Percentiles rank a stretch among this genome's conserved stretches.
Conservation (phyloP, 2,113 vertebrate genomes). For the Hystrix brachyura region DNA sequence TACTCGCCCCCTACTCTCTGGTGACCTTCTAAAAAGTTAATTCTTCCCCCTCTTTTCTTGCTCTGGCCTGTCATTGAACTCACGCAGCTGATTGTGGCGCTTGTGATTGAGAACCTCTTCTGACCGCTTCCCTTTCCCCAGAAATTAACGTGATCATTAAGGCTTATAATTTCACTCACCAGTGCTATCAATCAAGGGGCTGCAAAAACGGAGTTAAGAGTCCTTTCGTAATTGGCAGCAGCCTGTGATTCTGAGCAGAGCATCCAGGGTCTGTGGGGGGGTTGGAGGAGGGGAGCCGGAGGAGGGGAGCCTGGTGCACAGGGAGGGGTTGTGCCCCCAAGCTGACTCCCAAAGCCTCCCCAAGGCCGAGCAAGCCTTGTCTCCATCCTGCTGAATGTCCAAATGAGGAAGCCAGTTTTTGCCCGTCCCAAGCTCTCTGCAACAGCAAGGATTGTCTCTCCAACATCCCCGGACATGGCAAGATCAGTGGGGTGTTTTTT, state of each 20-base stretch:
- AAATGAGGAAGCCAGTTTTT: slow-evolving; percentile 29
- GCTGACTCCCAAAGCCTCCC: not conserved
- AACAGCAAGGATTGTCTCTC: not conserved
- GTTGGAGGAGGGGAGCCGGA: slow-evolving; percentile 15
- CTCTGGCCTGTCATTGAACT: slow-evolving; percentile 79
- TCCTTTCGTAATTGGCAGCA: slow-evolving; percentile 83
- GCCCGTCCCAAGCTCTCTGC: not conserved
- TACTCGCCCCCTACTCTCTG: not conserved
- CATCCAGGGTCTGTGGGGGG: slow-evolving; percentile 54
- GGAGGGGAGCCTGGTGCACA: slow-evolving; percentile 15
- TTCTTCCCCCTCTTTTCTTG: slow-evolving; percentile 57
- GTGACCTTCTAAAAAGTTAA: slow-evolving; percentile 84
- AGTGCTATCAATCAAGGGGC: slow-evolving; percentile 85
- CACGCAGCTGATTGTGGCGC: slow-evolving; percentile 80
- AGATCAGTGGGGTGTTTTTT: not conserved
- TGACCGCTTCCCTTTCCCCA: slow-evolving; percentile 83
- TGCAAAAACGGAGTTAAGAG: slow-evolving; percentile 81
- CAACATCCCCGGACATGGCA: too few relatives aligned
- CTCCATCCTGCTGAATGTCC: not conserved
- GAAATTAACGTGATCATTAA: slow-evolving; percentile 86
- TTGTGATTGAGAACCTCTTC: slow-evolving; percentile 84
- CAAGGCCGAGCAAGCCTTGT: not conserved
- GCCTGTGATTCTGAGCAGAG: slow-evolving; percentile 73
- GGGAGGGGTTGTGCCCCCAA: not conserved
- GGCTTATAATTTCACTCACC: slow-evolving; percentile 86